Evolutionary conservation across 1,140 invertebrate species (phyloP), one percentile per base, ranked within the genome.

Genomic region (Contarinia nasturtii): DNA sequence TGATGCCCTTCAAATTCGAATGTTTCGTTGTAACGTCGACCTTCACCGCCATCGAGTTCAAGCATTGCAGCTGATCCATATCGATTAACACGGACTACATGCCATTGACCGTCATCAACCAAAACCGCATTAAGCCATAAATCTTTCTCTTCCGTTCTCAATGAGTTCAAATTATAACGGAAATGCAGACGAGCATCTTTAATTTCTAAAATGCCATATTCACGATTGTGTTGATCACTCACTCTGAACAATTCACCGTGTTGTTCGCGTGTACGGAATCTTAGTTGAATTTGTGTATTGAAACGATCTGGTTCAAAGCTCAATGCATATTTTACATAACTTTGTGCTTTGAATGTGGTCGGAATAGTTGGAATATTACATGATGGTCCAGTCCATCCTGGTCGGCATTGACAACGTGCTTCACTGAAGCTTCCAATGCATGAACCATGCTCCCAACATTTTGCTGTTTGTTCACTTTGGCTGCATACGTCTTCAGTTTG

Each of bases 51-150:
- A 64, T 98, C 93, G 38, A 97, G 66, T 59, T 89, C 86, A 40
- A 98, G 64, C 11, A 83, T 89, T n/a, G 93, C 90, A 7, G 89
- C 86, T 33, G 87, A 91, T 33, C 93, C 92, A 54, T 88, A 91
- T 48, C 94, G 75, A 55, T 78, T 82, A 0, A 87, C 84, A 52
- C 82, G 75, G 0, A 91, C 89, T 8, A 86, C 86, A 60, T 98
- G 94, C 93, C 93, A 97, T 56, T 94, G 89, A 11, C 94, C 94
- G 67, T 98, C 91, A 58, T 92, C 87, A 1, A 95, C 90, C 2
- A 80, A 74, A 14, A 94, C 80, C 27, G 85, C 77, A 47, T 82
- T 87, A 11, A 98, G 67, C 81, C 87, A 91, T 47, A 96, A 79
- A 59, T 89, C 83, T 55, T 79, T 75, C 64, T 95, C 86, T 64